phyloP scores from a whole-genome alignment of 2,113 vertebrate species.

The Boleophthalmus pectinirostris region DNA sequence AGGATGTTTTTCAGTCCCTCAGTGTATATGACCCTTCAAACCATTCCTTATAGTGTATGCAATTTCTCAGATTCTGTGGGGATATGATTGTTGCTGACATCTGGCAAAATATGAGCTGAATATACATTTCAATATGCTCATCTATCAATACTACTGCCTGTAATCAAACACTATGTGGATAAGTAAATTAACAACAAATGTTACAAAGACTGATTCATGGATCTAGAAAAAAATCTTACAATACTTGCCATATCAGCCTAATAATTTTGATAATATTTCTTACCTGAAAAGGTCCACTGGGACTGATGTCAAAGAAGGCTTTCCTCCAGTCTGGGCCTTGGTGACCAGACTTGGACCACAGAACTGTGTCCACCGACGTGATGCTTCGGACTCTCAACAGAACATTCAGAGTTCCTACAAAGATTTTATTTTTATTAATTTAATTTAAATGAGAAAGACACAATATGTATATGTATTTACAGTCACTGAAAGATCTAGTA shows the following conservation, averaged over 20 bases:
- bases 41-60: slow-evolving; percentile 39
- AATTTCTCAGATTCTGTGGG: slow-evolving; percentile 37
- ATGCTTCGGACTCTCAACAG: slow-evolving; percentile 87
- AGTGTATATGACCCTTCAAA: slow-evolving; percentile 29
- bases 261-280: not conserved
- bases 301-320: slow-evolving; percentile 88
- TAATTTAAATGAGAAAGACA: no score
- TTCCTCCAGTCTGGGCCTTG: slow-evolving; percentile 89
- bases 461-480: not conserved
- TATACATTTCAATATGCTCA: slow-evolving; percentile 46
- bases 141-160: slow-evolving; percentile 43
- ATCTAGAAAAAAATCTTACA: not conserved
- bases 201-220: no score
- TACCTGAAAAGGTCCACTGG: slow-evolving; percentile 94
- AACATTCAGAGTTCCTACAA: slow-evolving; percentile 90
- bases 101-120: slow-evolving; percentile 56
- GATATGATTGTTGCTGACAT: slow-evolving; percentile 48
- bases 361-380: slow-evolving; percentile 82
- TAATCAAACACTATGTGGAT: not conserved
- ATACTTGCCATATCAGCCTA: not conserved
- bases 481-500: not conserved
- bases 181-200: no score
- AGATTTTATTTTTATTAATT: not conserved
- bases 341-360: slow-evolving; percentile 88
- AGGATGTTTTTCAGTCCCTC: slow-evolving; percentile 13